Conservation (phyloP, 2,797 vertebrate species). For the Serranus cabrilla region DNA sequence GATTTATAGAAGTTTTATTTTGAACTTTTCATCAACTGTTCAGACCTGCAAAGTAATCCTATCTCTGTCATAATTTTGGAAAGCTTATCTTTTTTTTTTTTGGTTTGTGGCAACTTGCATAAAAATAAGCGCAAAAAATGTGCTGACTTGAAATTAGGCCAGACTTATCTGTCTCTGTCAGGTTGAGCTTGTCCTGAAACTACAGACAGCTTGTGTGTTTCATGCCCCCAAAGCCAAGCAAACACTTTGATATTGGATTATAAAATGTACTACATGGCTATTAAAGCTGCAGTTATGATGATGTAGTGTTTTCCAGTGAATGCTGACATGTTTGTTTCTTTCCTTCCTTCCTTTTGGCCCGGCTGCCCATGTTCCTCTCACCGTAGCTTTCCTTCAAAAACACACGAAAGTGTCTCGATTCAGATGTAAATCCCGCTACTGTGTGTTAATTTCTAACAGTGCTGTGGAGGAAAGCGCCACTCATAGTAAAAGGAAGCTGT, state of each 20-base stretch:
- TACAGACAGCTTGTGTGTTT: constrained; percentile 5
- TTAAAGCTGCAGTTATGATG: neutral
- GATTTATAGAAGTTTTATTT: constrained; percentile 13
- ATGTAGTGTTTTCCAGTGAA: neutral
- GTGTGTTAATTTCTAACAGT: constrained; percentile 10
- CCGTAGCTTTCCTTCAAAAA: neutral
- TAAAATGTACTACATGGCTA: neutral
- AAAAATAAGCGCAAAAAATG: neutral
- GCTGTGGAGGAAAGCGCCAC: constrained; percentile 2
- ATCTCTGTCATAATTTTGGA: neutral
- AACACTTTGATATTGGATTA: neutral
- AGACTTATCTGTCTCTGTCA: neutral
- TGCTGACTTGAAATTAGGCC: neutral
- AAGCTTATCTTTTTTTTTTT: neutral
- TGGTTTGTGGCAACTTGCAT: neutral
- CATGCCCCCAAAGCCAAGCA: constrained; percentile 1
- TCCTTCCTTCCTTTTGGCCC: neutral
- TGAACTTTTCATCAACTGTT: neutral
- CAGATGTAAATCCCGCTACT: constrained; percentile 1
- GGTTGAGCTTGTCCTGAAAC: constrained; percentile 7
- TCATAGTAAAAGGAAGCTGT: constrained; percentile 35
- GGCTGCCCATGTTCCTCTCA: neutral
- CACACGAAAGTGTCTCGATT: neutral
- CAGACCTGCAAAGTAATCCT: neutral
- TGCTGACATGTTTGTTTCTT: neutral